Conservation (phyloP, 2,113 vertebrate species). For the Nanorana parkeri region DNA sequence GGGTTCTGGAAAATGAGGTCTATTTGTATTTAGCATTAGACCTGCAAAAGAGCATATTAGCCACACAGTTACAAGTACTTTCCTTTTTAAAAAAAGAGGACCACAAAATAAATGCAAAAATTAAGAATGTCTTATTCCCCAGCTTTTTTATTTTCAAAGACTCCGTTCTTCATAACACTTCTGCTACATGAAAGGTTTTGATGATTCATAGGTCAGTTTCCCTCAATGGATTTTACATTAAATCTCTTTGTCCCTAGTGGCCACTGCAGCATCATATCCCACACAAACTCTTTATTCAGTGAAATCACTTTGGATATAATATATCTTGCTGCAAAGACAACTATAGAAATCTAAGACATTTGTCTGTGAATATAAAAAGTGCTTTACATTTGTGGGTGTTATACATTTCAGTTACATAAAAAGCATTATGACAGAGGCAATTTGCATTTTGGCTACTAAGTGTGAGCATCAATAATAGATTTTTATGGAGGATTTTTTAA, state of each 20-base stretch:
- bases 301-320: neutral
- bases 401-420: too few relatives aligned
- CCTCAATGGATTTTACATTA: slow-evolving; percentile 6
- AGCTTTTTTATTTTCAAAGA: neutral
- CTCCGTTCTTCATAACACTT: neutral
- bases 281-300: neutral
- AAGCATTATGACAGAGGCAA: too few relatives aligned
- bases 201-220: slow-evolving; percentile 22
- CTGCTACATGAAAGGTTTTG: neutral
- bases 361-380: neutral
- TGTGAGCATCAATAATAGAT: too few relatives aligned
- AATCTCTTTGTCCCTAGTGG: neutral
- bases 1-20: too few relatives aligned
- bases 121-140: neutral
- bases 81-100: neutral
- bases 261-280: neutral
- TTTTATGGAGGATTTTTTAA: too few relatives aligned
- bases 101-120: neutral
- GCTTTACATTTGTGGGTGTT: too few relatives aligned
- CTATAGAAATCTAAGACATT: neutral
- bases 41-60: too few relatives aligned
- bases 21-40: too few relatives aligned
- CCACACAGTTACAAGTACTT: neutral
- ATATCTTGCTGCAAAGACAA: neutral
- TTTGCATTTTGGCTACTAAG: too few relatives aligned